Evolutionary conservation across 2,888 invertebrate genomes (phyloP), one percentile per base, ranked within the genome.

Genomic region (Athalia rosae): DNA sequence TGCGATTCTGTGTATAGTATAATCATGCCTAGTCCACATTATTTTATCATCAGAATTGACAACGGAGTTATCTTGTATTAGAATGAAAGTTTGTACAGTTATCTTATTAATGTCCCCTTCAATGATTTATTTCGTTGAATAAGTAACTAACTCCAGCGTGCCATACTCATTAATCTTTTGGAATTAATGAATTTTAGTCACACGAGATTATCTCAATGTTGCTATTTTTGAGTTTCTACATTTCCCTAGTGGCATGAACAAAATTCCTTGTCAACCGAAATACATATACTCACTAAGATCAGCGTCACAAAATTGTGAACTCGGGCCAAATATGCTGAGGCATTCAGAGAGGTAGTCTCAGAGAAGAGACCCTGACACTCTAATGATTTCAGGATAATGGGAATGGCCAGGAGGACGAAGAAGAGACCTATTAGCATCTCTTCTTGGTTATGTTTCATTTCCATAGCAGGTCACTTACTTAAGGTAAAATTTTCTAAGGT

Each of bases 361-460:
- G 59, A 61, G 74, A 80, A 78, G 80, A 81, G 76, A 79, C 80
- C 77, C 80, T 82, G 77, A 83, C 81, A 79, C 79, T 81, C 80
- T 80, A 81, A 85, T 86, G 83, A 84, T 86, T 86, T 85, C 86
- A 86, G 86, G 85, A 84, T 79, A 82, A 81, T 83, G 82, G 82
- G 83, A 81, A 82, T 81, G 82, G 80, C 81, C 82, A 85, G 79
- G 83, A 84, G 80, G 81, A 82, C 79, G 81, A 78, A 79, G 84
- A 84, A 83, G 82, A 84, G 78, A 84, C 82, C 79, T 85, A 84
- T 84, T 85, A 86, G 82, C 84, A 82, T 81, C 63, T 77, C 83
- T 81, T 81, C 79, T 82, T 80, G 79, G 82, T 82, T 80, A 81
- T 83, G 80, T 80, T 82, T 82, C 81, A 82, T 83, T 84, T 83